A percentile compares a stretch with the other conserved stretches of the same genome.
Evolutionary conservation across 2,888 invertebrate species (phyloP).

Genomic region (Mesoligia furuncula): DNA sequence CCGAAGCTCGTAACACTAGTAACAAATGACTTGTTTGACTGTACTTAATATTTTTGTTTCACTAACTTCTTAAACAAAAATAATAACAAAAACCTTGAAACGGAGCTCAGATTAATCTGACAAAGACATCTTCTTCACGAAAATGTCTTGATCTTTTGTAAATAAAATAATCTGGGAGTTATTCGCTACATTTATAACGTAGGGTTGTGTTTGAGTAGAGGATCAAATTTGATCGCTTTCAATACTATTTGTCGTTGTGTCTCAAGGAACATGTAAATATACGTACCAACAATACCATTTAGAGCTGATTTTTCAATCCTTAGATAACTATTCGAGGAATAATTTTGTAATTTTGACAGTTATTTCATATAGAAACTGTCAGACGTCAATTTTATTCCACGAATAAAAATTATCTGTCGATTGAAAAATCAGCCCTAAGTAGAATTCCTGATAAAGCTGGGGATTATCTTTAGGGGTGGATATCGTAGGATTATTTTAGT

Average conservation of each 20-base stretch:
- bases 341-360: too few relatives aligned
- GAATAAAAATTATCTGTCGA: too few relatives aligned
- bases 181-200: constrained; percentile 22
- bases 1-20: too few relatives aligned
- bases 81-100: constrained; percentile 42
- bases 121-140: constrained; percentile 36
- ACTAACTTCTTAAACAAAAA: constrained; percentile 46
- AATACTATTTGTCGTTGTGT: constrained; percentile 40
- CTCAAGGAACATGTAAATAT: constrained; percentile 29
- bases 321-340: too few relatives aligned
- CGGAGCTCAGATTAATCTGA: constrained; percentile 36
- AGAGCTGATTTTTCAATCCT: too few relatives aligned
- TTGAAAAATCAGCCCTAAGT: too few relatives aligned
- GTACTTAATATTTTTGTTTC: constrained; percentile 27
- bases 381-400: too few relatives aligned
- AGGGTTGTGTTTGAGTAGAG: constrained; percentile 30
- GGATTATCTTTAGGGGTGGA: not conserved
- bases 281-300: not conserved
- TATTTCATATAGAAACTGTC: too few relatives aligned
- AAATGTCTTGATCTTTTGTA: constrained; percentile 48
- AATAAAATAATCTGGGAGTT: constrained; percentile 43
- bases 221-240: constrained; percentile 42
- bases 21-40: not conserved
- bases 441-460: not conserved
- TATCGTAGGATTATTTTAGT: not conserved